A percentile compares a stretch with the other conserved stretches of the same genome.
Conservation (phyloP, 2,113 vertebrate genomes). For the Bambusicola thoracicus region DNA sequence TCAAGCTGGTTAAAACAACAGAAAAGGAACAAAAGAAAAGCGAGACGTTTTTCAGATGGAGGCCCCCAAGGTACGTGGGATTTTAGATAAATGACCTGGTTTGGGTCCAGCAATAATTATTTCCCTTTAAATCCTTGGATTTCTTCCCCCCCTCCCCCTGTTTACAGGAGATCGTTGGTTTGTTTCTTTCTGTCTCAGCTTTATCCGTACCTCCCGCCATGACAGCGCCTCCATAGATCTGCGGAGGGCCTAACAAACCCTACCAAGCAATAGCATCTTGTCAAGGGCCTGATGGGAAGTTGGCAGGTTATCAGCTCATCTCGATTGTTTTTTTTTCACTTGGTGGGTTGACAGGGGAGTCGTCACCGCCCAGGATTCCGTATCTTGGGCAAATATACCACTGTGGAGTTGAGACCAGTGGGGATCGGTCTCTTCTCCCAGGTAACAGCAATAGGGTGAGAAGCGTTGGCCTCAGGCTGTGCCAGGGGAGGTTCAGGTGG, state of each 20-base stretch:
- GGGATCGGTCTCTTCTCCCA: no score
- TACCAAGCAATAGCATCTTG: not conserved
- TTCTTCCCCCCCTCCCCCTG: not conserved
- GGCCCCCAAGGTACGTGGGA: not conserved
- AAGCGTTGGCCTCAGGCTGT: no score
- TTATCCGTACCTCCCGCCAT: not conserved
- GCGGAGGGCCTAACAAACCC: not conserved
- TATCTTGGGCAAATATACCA: not conserved
- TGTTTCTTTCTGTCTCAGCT: not conserved
- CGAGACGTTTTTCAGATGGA: constrained; percentile 25
- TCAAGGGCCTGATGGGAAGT: not conserved
- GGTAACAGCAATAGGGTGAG: no score
- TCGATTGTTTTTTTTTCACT: not conserved
- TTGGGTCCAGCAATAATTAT: constrained; percentile 8
- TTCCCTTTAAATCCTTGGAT: constrained; percentile 17
- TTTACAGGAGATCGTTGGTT: constrained; percentile 11
- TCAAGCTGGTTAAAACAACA: constrained; percentile 50
- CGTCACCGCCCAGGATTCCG: not conserved
- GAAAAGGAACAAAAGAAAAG: not conserved
- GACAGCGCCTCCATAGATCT: not conserved
- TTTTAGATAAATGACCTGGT: constrained; percentile 40
- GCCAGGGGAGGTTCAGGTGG: no score
- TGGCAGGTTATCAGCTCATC: not conserved
- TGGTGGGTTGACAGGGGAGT: not conserved
- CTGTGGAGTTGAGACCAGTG: not conserved